These are phyloP conservation scores for Chymomyza costata DNA, from an alignment of 1,140 invertebrate species.

Conservation along the genomic window DNA sequence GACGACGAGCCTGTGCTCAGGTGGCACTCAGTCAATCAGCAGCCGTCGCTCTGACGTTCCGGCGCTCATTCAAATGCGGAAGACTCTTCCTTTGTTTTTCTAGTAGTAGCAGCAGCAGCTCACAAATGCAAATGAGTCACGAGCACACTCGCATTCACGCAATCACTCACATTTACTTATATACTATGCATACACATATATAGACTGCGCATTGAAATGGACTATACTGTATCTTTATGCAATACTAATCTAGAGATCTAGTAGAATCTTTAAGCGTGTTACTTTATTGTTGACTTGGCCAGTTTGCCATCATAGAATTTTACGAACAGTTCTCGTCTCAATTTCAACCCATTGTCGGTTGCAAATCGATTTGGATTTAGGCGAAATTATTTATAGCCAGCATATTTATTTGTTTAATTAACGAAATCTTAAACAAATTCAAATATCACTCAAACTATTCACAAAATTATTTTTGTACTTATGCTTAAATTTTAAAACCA, in stretches of 20 bases:
- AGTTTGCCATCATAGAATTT: background rate
- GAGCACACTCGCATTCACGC: background rate
- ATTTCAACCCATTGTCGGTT: background rate
- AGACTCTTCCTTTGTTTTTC: slow-evolving; percentile 1
- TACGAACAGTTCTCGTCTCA: background rate
- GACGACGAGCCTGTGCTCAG: no score
- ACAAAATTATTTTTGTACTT: slow-evolving; percentile 30
- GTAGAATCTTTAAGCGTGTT: no score
- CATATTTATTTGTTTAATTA: slow-evolving; percentile 61
- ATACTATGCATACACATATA: no score
- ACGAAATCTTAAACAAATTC: slow-evolving; percentile 46
- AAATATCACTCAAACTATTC: slow-evolving; percentile 18
- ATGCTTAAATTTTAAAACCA: no score
- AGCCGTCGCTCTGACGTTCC: background rate
- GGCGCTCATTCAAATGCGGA: background rate
- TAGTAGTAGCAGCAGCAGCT: no score
- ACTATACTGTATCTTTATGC: no score
- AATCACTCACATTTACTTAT: background rate
- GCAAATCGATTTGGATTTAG: no score
- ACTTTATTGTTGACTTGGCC: background rate
- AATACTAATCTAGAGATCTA: no score
- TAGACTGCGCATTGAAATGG: no score
- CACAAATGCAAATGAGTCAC: background rate
- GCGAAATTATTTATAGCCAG: background rate
- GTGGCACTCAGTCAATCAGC: background rate